phyloP scores from a whole-genome alignment of 2,113 vertebrate species.

The Jacana jacana region DNA sequence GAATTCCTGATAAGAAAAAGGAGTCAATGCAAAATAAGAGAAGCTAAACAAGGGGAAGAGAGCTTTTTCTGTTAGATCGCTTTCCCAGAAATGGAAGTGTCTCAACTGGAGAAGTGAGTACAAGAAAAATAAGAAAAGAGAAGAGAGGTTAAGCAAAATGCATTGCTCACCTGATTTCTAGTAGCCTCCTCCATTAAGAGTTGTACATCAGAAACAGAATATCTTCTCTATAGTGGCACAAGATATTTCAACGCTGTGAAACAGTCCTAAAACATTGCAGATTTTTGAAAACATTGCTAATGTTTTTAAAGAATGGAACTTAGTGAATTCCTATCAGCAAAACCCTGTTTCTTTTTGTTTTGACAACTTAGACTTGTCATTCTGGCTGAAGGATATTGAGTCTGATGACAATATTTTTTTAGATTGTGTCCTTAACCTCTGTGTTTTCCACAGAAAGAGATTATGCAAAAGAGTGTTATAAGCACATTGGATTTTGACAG shows the following conservation, averaged over 20 bases:
- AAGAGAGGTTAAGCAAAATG: not conserved
- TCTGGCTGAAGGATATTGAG: conserved; percentile 31
- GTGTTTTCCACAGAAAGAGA: conserved; percentile 27
- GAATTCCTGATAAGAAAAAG: not conserved
- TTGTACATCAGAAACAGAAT: not conserved
- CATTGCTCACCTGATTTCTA: not conserved
- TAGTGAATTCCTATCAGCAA: not conserved
- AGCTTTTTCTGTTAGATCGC: not conserved
- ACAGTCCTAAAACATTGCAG: not conserved
- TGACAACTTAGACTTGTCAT: not conserved
- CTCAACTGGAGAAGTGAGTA: not conserved
- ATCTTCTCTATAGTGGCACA: not conserved
- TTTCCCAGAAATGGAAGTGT: not conserved
- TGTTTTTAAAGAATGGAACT: not conserved
- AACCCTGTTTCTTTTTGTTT: not conserved
- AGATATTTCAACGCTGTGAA: not conserved
- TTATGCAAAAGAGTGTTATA: conserved; percentile 53
- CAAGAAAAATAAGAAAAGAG: not conserved
- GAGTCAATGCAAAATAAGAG: not conserved
- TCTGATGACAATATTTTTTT: conserved; percentile 26
- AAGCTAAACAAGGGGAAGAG: not conserved
- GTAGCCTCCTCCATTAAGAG: not conserved
- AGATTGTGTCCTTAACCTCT: conserved; percentile 9
- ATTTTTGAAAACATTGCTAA: not conserved
- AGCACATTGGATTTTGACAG: conserved; percentile 42